Evolutionary conservation across 2,888 invertebrate species (phyloP).

Genomic region (Lamellibrachia columna): DNA sequence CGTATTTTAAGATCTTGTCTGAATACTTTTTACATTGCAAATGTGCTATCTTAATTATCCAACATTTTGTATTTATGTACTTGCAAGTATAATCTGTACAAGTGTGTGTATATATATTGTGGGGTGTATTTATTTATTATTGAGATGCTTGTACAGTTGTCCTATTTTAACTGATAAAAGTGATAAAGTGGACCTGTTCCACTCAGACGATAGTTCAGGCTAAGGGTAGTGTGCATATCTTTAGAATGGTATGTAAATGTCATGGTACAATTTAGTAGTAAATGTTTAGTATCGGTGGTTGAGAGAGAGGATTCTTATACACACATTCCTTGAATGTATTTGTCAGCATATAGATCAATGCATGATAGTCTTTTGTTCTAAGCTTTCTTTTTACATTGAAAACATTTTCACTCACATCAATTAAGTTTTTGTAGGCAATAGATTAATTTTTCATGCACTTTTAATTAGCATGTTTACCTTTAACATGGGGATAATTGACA

Average conservation of each 20-base stretch:
- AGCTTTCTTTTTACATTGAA: background rate
- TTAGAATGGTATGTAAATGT: background rate
- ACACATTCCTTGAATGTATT: background rate
- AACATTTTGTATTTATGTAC: background rate
- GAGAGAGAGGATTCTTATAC: background rate
- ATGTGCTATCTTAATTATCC: background rate
- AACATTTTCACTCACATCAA: background rate
- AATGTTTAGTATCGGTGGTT: background rate
- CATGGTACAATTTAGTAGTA: background rate
- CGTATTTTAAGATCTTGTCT: background rate
- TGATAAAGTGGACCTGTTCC: background rate
- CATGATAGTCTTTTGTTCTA: background rate
- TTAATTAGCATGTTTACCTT: background rate
- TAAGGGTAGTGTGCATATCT: background rate
- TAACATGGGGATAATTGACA: background rate
- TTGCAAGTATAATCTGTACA: background rate
- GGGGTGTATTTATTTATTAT: constrained; percentile 12
- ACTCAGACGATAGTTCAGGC: background rate
- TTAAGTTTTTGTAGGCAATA: background rate
- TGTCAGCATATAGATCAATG: background rate
- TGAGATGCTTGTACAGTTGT: background rate
- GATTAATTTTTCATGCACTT: background rate
- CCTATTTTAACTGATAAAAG: background rate
- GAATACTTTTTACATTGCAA: background rate
- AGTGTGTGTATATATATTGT: background rate